Percentiles rank a stretch among this genome's conserved stretches.
phyloP scores from a whole-genome alignment of 2,113 vertebrate species.

The Pseudonaja textilis region DNA sequence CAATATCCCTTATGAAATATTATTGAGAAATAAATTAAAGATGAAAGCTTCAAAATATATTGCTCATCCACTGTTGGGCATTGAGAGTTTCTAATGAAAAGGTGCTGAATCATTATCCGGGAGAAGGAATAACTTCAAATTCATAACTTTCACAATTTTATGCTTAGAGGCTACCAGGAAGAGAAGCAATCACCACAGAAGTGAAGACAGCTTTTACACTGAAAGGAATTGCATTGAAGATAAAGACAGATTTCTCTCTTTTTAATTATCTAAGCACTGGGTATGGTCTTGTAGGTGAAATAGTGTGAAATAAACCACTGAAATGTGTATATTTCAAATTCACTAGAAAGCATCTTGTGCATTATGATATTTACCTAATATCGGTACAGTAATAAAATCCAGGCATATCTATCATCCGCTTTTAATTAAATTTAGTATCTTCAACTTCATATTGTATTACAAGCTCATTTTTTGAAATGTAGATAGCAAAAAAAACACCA shows the following conservation, averaged over 20 bases:
- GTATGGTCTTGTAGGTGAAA: slow-evolving; percentile 13
- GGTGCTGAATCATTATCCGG: slow-evolving; percentile 25
- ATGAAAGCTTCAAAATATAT: slow-evolving; percentile 13
- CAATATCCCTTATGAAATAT: slow-evolving; percentile 33
- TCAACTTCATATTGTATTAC: slow-evolving; percentile 21
- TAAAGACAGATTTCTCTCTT: neutral
- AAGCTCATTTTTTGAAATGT: slow-evolving; percentile 40
- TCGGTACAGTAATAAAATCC: slow-evolving; percentile 56
- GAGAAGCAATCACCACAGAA: neutral
- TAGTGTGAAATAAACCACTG: slow-evolving; percentile 41
- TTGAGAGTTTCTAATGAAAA: slow-evolving; percentile 26
- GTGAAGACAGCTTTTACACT: slow-evolving; percentile 5
- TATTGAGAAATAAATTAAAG: slow-evolving; percentile 45
- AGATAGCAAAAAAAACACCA: slow-evolving; percentile 55
- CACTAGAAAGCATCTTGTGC: slow-evolving; percentile 15
- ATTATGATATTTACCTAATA: slow-evolving; percentile 56
- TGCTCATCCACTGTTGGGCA: slow-evolving; percentile 17
- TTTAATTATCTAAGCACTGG: neutral
- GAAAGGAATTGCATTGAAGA: slow-evolving; percentile 27
- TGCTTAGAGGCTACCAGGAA: slow-evolving; percentile 11
- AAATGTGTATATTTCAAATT: slow-evolving; percentile 27
- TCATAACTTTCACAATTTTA: slow-evolving; percentile 23
- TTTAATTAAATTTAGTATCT: slow-evolving; percentile 35
- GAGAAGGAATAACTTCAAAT: slow-evolving; percentile 31
- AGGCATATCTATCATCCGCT: slow-evolving; percentile 39